These are phyloP conservation scores for Misgurnus mizolepis DNA, from an alignment of 2,113 vertebrate genomes.

Conservation along the genomic window DNA sequence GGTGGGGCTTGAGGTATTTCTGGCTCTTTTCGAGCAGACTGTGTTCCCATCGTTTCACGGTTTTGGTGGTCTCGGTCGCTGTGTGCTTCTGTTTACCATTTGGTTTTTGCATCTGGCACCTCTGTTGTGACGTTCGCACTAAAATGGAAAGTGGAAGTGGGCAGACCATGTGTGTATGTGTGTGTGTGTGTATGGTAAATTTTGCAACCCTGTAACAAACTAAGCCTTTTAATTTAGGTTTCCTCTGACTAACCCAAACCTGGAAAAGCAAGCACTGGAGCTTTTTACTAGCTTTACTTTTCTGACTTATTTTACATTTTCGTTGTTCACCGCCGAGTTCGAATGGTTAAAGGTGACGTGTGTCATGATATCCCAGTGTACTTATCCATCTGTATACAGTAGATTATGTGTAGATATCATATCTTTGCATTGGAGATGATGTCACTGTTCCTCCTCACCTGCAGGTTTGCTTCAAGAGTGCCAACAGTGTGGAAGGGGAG, in stretches of 20 bases:
- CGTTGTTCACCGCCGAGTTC: too few species aligned
- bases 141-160: too few species aligned
- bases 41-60: slow-evolving; percentile 60
- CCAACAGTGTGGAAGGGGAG: slow-evolving; percentile 80
- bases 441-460: slow-evolving; percentile 20
- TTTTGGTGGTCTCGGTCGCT: neutral
- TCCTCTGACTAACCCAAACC: neutral
- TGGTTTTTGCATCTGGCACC: neutral
- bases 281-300: too few species aligned
- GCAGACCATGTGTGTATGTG: neutral
- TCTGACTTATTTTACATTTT: too few species aligned
- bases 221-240: neutral
- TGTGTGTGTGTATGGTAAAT: neutral
- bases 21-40: neutral
- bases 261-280: neutral
- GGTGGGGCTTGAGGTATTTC: slow-evolving; percentile 77
- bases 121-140: too few species aligned
- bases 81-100: neutral
- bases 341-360: too few species aligned
- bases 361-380: too few species aligned
- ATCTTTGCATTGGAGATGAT: neutral
- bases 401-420: too few species aligned
- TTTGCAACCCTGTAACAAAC: neutral
- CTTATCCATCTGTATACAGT: too few species aligned
- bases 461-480: slow-evolving; percentile 85